phyloP scores from a whole-genome alignment of 92 coral and sea anemone genomes.

The Muricea muricata region DNA sequence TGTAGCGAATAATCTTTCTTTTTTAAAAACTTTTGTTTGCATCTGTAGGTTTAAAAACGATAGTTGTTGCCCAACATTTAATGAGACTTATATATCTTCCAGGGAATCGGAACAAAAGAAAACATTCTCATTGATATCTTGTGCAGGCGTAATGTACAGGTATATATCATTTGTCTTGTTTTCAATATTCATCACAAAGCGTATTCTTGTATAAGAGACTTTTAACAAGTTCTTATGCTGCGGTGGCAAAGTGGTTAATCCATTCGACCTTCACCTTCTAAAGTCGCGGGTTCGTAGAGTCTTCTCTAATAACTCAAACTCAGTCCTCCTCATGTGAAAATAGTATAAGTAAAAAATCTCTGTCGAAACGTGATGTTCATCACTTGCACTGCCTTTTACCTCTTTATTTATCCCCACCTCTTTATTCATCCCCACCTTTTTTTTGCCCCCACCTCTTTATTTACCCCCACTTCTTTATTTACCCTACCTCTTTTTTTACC shows the following conservation, averaged over 20 bases:
- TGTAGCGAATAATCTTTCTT: not conserved
- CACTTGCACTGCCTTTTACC: not conserved
- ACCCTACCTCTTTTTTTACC: no score
- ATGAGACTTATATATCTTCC: not conserved
- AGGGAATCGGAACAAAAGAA: slow-evolving; percentile 33
- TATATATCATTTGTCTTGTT: not conserved
- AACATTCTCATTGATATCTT: slow-evolving; percentile 9
- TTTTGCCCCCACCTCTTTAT: no score
- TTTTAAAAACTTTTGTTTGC: not conserved
- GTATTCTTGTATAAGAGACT: no score
- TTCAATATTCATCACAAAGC: not conserved
- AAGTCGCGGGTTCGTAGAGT: no score
- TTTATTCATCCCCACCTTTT: no score
- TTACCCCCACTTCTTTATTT: no score
- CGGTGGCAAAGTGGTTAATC: no score
- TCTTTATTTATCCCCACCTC: no score
- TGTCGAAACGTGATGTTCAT: not conserved
- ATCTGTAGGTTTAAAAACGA: not conserved
- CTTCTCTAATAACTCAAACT: no score
- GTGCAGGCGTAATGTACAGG: slow-evolving; percentile 16
- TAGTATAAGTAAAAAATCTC: not conserved
- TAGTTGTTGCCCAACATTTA: not conserved
- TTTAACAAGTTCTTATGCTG: no score
- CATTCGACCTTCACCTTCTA: no score
- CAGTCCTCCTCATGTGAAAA: no score